Percentiles rank a stretch among this genome's conserved stretches.
Evolutionary conservation across 2,113 vertebrate genomes (phyloP).

Genomic region (Antechinus stuartii): DNA sequence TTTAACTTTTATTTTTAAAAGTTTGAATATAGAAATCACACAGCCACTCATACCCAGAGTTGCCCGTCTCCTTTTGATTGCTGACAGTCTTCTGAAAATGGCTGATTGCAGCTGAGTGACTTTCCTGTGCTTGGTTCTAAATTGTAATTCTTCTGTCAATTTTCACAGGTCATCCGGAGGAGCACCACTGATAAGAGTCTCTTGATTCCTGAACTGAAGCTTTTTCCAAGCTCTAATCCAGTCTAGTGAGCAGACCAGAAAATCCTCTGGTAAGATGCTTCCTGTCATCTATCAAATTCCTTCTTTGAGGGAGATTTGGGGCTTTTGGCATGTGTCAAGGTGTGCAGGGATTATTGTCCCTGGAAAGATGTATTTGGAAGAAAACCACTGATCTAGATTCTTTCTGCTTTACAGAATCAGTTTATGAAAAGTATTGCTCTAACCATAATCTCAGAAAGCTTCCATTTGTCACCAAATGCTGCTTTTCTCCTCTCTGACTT

Average conservation of each 20-base stretch:
- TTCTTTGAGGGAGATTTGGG: conserved; percentile 28
- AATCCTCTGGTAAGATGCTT: conserved; percentile 5
- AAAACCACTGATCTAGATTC: conserved; percentile 4
- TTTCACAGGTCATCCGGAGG: conserved; percentile 36
- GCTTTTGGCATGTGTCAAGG: not conserved
- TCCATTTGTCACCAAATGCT: not conserved
- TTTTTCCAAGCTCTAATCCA: not conserved
- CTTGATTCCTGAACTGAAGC: not conserved
- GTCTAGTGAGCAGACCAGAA: not conserved
- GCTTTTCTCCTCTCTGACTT: not conserved
- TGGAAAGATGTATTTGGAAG: not conserved
- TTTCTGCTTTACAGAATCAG: not conserved
- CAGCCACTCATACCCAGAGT: not conserved
- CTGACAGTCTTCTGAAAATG: conserved; percentile 8
- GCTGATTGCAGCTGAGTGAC: conserved; percentile 15
- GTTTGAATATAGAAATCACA: not conserved
- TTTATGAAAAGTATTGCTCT: conserved; percentile 30
- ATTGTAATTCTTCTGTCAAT: conserved; percentile 35
- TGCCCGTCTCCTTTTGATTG: conserved; percentile 29
- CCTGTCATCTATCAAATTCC: not conserved
- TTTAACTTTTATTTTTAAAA: conserved; percentile 41
- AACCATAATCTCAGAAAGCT: conserved; percentile 13
- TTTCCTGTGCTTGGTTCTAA: conserved; percentile 50
- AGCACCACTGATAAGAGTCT: not conserved
- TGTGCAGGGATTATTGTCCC: not conserved